phyloP scores from a whole-genome alignment of 2,888 invertebrate genomes.

The Plagodis pulveraria region DNA sequence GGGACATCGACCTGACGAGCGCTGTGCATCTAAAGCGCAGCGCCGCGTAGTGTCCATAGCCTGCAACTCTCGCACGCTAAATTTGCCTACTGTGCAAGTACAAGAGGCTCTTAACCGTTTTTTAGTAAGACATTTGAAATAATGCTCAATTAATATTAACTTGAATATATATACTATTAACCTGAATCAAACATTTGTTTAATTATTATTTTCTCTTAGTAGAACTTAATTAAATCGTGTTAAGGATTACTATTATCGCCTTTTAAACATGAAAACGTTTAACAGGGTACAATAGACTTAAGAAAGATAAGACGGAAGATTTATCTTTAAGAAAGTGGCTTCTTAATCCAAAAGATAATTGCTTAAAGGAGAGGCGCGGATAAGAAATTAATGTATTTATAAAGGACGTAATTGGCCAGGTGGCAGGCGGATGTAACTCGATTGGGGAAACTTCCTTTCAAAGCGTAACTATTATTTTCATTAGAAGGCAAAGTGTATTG shows the following conservation, averaged over 20 bases:
- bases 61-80: no score
- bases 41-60: no score
- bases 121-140: no score
- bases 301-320: constrained; percentile 17
- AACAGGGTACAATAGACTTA: constrained; percentile 22
- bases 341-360: constrained; percentile 28
- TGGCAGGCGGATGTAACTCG: constrained; percentile 16
- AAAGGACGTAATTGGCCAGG: constrained; percentile 30
- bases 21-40: no score
- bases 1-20: no score
- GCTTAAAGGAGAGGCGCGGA: constrained; percentile 26
- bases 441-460: constrained; percentile 8
- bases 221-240: constrained; percentile 7
- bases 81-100: no score
- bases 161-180: no score
- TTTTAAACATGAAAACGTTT: constrained; percentile 21
- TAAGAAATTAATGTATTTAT: constrained; percentile 29
- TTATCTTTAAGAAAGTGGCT: constrained; percentile 23
- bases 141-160: no score
- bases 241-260: constrained; percentile 8
- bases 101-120: no score
- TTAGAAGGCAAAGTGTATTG: no score
- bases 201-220: not conserved
- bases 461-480: not conserved
- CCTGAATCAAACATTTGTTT: no score